phyloP scores from a whole-genome alignment of 1,140 invertebrate species.

The Periplaneta americana region DNA sequence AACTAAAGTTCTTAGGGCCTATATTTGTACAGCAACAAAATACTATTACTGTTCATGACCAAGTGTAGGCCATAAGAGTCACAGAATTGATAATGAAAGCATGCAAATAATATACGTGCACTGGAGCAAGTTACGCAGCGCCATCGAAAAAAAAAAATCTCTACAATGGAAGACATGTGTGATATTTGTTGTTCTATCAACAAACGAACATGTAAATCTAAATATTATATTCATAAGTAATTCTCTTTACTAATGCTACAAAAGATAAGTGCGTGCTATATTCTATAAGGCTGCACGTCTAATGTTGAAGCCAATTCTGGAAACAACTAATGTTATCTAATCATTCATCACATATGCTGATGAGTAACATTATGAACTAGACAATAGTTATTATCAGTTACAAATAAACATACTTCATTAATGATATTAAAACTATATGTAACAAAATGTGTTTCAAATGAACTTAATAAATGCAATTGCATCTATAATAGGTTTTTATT shows the following conservation, averaged over 20 bases:
- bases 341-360: background rate
- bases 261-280: background rate
- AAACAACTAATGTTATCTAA: background rate
- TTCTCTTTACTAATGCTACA: background rate
- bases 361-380: background rate
- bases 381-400: background rate
- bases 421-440: background rate
- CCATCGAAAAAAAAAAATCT: too few relatives aligned
- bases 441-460: background rate
- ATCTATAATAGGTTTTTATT: background rate
- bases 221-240: background rate
- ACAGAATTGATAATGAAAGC: background rate
- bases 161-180: background rate
- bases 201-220: background rate
- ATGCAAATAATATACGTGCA: background rate
- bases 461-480: background rate
- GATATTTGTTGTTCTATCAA: background rate
- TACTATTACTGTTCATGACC: background rate
- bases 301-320: background rate
- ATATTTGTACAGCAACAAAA: background rate
- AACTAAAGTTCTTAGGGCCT: background rate
- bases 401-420: background rate
- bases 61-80: background rate
- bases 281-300: background rate
- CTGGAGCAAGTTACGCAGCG: background rate